Evolutionary conservation across 2,113 vertebrate genomes (phyloP), one percentile per base, ranked within the genome.

Genomic region (Heterocephalus glaber): DNA sequence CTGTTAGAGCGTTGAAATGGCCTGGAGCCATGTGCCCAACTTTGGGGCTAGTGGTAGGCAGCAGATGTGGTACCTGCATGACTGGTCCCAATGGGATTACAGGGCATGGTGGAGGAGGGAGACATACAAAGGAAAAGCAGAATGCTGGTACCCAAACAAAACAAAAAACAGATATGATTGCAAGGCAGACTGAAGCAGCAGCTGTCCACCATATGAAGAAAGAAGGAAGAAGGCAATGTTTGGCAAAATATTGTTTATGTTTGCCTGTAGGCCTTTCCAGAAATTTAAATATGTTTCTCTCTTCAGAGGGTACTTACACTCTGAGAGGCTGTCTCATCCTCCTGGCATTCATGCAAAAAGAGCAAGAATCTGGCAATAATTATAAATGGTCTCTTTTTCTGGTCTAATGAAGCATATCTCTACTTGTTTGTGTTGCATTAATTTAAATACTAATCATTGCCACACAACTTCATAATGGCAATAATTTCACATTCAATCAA

Each of bases 371-470:
- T 90, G 91, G 93, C 80, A 85, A n/a, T 68, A 58, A 87, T 92
- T 91, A 54, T 26, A 35, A 79, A 56, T 61, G 20, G 61, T 38
- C 41, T 72, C 85, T 87, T 52, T 76, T 77, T 52, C 47, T 17
- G 68, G 76, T 63, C 84, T 49, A 84, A 72, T 41, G 84, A 94
- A 96, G 33, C 60, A 74, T 63, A 61, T 86, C 68, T 92, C 79
- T 8, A 2, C 30, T 93, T 80, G 35, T 84, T 77, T 94, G 80
- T 49, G 7, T 84, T 92, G 95, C 63, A 81, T 96, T 85, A 2
- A 94, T 96, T 96, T 93, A 87, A 95, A 92, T 92, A 61, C 86
- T 77, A 66, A 97, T 92, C 84, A 90, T 81, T 35, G 52, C 56
- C 89, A 93, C 74, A 24, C 33, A 70, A 17, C 86, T 95, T 94